Conservation (phyloP, 2,797 vertebrate species). For the Toxotes lorentzi region DNA sequence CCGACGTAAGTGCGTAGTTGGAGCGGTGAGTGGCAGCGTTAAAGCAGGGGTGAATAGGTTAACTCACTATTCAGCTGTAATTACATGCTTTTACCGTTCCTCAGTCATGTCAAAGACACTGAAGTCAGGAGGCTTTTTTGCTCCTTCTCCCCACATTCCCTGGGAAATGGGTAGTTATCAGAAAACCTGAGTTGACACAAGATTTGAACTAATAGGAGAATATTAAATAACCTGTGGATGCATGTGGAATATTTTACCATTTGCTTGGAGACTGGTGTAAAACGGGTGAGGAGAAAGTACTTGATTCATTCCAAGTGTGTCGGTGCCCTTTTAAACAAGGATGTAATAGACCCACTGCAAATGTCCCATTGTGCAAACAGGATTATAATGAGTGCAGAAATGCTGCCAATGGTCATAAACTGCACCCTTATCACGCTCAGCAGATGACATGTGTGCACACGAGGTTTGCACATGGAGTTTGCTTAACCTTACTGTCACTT, state of each 20-base stretch:
- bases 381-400: conserved; percentile 63
- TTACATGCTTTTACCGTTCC: conserved; percentile 60
- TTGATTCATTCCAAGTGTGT: conserved; percentile 33
- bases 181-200: conserved; percentile 18
- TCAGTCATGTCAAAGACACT: conserved; percentile 30
- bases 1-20: conserved; percentile 46
- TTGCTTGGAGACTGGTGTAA: conserved; percentile 12
- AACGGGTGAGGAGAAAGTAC: conserved; percentile 30
- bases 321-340: conserved; percentile 65
- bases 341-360: conserved; percentile 60
- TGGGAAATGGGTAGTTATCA: conserved; percentile 15
- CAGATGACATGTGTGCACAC: conserved; percentile 64
- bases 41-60: conserved; percentile 63
- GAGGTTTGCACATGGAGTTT: conserved; percentile 53
- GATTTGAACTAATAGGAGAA: conserved; percentile 5
- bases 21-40: conserved; percentile 42
- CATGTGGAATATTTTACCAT: conserved; percentile 1
- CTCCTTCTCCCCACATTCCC: not conserved
- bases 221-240: conserved; percentile 15
- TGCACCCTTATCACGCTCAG: conserved; percentile 57
- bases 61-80: conserved; percentile 69
- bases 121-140: conserved; percentile 11
- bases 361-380: conserved; percentile 70
- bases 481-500: conserved; percentile 46
- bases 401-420: conserved; percentile 62